A percentile compares a stretch with the other conserved stretches of the same genome.
phyloP scores from a whole-genome alignment of 2,888 invertebrate genomes.

The Scaptomyza tumidula region DNA sequence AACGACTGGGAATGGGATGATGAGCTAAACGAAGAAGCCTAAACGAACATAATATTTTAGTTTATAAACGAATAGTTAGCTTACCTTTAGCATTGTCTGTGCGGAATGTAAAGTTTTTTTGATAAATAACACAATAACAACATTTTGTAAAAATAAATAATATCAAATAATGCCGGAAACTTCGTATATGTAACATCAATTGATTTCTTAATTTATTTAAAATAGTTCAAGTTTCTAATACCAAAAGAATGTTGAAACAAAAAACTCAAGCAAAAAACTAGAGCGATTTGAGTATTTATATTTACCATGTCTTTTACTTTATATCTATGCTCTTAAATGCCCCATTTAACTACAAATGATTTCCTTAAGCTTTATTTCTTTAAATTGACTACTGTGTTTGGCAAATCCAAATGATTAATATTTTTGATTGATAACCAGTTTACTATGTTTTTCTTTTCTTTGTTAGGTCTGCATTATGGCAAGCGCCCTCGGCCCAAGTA shows the following conservation, averaged over 20 bases:
- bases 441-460: constrained; percentile 33
- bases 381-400: constrained; percentile 17
- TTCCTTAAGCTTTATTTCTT: constrained; percentile 5
- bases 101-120: constrained; percentile 55
- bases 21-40: constrained; percentile 64
- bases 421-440: constrained; percentile 56
- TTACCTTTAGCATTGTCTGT: constrained; percentile 30
- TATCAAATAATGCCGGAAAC: constrained; percentile 9
- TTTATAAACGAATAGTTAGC: constrained; percentile 53
- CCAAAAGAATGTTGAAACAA: no score
- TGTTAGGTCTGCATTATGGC: constrained; percentile 3
- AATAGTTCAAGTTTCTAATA: no score
- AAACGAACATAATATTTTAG: constrained; percentile 32
- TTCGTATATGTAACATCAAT: neutral
- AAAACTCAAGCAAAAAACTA: no score
- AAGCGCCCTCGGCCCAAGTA: constrained; percentile 10
- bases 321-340: neutral
- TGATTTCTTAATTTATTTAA: no score
- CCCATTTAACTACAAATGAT: neutral
- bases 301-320: neutral
- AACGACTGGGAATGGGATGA: constrained; percentile 82
- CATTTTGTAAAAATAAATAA: constrained; percentile 65
- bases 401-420: neutral
- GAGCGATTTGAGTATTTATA: no score
- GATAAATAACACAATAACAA: constrained; percentile 21